Evolutionary conservation across 2,888 invertebrate species (phyloP).

Genomic region (Hipparchia semele): DNA sequence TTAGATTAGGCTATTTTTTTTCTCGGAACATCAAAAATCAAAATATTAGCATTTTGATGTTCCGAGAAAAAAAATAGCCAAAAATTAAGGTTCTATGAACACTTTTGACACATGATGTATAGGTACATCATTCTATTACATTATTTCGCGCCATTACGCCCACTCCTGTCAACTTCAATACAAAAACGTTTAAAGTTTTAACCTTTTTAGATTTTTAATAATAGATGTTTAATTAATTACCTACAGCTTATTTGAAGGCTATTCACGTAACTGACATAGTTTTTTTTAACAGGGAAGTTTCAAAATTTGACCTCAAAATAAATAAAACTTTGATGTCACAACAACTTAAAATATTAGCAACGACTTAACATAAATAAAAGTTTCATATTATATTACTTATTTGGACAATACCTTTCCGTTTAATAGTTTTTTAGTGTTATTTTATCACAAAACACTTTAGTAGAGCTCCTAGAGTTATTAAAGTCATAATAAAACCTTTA

Average conservation of each 20-base stretch:
- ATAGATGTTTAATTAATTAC: neutral
- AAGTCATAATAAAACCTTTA: too few relatives aligned
- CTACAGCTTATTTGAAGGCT: neutral
- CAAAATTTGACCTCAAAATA: neutral
- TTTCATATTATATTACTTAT: neutral
- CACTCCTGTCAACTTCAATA: neutral
- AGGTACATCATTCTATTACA: neutral
- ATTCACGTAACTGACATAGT: conserved; percentile 4
- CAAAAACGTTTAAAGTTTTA: neutral
- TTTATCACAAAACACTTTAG: too few relatives aligned
- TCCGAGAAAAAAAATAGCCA: too few relatives aligned
- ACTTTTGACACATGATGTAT: neutral
- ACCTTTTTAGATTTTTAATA: neutral
- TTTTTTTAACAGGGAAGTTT: neutral
- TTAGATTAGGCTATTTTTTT: too few relatives aligned
- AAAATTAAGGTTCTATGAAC: neutral
- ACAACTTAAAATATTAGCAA: neutral
- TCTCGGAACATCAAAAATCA: too few relatives aligned
- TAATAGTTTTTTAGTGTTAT: too few relatives aligned
- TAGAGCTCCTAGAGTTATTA: too few relatives aligned
- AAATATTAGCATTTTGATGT: too few relatives aligned
- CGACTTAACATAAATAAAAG: neutral
- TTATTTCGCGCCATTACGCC: neutral
- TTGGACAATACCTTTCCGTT: too few relatives aligned
- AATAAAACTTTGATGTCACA: neutral